Conservation (phyloP, 2,113 vertebrate species). For the Megaleporinus macrocephalus region DNA sequence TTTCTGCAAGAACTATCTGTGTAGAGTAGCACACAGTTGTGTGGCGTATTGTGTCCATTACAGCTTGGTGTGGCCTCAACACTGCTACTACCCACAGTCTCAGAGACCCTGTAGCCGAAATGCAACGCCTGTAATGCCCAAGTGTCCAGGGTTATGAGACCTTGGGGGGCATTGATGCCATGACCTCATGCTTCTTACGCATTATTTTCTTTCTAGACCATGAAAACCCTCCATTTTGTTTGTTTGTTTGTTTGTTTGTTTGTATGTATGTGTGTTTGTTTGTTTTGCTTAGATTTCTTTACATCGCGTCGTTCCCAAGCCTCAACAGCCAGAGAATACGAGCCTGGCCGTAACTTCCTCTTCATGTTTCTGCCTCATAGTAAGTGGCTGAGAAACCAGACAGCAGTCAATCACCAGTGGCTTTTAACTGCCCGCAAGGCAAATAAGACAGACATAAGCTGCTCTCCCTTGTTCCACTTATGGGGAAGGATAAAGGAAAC, state of each 20-base stretch:
- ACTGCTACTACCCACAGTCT: slow-evolving; percentile 35
- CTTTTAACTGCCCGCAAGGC: slow-evolving; percentile 43
- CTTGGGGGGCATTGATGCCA: slow-evolving; percentile 41
- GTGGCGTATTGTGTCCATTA: slow-evolving; percentile 52
- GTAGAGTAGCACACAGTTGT: slow-evolving; percentile 35
- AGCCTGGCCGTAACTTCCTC: slow-evolving; percentile 65
- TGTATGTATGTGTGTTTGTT: slow-evolving; percentile 62
- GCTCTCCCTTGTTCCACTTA: slow-evolving; percentile 18
- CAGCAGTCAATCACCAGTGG: slow-evolving; percentile 41
- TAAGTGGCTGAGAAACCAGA: slow-evolving; percentile 65
- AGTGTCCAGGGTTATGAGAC: slow-evolving; percentile 34
- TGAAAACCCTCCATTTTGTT: slow-evolving; percentile 60
- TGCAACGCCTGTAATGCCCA: not conserved
- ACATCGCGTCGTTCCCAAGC: slow-evolving; percentile 65
- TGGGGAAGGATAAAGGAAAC: not conserved
- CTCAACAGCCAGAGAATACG: slow-evolving; percentile 64
- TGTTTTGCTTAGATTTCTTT: slow-evolving; percentile 71
- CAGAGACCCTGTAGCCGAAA: slow-evolving; percentile 20
- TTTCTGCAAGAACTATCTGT: slow-evolving; percentile 31
- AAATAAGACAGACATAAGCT: slow-evolving; percentile 10
- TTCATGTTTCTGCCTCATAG: slow-evolving; percentile 70
- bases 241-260: slow-evolving; percentile 58
- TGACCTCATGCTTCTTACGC: slow-evolving; percentile 56
- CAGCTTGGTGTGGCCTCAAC: slow-evolving; percentile 34
- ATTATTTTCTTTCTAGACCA: slow-evolving; percentile 61